Conservation (phyloP, 2,888 invertebrate genomes). For the Dyspetes luteomarginatus region DNA sequence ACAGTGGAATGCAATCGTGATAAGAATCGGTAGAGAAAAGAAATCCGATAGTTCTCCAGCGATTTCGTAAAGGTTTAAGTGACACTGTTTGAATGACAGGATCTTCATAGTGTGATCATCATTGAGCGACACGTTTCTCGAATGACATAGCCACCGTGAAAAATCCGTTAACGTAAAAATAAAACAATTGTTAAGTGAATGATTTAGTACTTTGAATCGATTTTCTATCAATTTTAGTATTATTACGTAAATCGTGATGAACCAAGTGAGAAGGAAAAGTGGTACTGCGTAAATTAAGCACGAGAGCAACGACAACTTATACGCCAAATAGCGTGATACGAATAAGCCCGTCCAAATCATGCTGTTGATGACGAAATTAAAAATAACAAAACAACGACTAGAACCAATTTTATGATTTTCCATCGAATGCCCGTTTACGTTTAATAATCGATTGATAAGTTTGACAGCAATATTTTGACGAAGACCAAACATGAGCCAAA, state of each 20-base stretch:
- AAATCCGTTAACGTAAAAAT: neutral
- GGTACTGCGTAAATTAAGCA: constrained; percentile 36
- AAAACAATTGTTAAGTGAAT: neutral
- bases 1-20: constrained; percentile 29
- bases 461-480: constrained; percentile 4
- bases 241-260: constrained; percentile 60
- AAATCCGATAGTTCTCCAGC: constrained; percentile 59
- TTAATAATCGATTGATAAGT: constrained; percentile 22
- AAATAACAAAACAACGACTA: neutral
- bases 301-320: neutral
- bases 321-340: neutral
- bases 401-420: neutral
- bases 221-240: constrained; percentile 42
- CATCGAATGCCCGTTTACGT: neutral
- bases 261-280: neutral
- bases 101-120: neutral
- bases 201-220: constrained; percentile 57
- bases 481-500: constrained; percentile 16
- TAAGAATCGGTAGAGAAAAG: constrained; percentile 62
- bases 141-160: neutral
- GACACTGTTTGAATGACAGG: constrained; percentile 35
- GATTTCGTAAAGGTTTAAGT: constrained; percentile 60
- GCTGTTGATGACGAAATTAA: neutral
- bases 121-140: neutral
- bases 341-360: neutral